phyloP scores from a whole-genome alignment of 2,113 vertebrate species.

The Odobenus rosmarus region DNA sequence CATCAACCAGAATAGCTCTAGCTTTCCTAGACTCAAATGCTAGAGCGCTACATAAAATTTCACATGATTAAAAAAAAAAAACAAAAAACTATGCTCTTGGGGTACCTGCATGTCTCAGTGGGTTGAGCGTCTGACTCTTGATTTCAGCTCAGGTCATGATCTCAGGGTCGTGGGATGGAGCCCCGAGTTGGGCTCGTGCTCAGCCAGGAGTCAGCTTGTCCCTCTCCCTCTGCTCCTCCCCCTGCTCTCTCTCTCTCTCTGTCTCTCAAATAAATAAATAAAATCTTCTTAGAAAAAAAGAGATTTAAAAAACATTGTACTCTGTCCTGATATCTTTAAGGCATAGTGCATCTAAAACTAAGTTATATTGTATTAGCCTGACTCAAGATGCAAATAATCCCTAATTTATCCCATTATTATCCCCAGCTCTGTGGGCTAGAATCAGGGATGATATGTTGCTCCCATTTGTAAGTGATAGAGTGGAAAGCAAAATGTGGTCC shows the following conservation, averaged over 20 bases:
- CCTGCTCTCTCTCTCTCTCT: not conserved
- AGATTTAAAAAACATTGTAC: not conserved
- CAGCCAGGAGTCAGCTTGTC: not conserved
- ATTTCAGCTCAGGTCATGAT: not conserved
- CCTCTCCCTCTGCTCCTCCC: not conserved
- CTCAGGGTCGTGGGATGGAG: not conserved
- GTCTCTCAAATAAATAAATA: not conserved
- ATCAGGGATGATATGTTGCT: not conserved
- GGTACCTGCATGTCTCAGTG: not conserved
- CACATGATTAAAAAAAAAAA: not conserved
- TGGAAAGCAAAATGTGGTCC: not conserved
- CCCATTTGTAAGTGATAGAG: not conserved
- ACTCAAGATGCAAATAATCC: constrained; percentile 21
- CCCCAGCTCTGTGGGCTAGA: not conserved
- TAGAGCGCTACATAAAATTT: not conserved
- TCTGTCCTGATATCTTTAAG: not conserved
- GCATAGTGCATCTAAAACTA: not conserved
- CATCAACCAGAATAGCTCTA: not conserved
- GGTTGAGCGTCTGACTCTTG: not conserved
- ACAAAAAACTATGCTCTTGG: not conserved
- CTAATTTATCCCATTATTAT: constrained; percentile 35
- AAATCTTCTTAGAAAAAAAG: not conserved
- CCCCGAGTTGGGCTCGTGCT: not conserved
- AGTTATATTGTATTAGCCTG: constrained; percentile 42
- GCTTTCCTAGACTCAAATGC: not conserved